Base-by-base conservation (phyloP, 2,113 vertebrate genomes). In the Cyprinodon tularosa region DNA sequence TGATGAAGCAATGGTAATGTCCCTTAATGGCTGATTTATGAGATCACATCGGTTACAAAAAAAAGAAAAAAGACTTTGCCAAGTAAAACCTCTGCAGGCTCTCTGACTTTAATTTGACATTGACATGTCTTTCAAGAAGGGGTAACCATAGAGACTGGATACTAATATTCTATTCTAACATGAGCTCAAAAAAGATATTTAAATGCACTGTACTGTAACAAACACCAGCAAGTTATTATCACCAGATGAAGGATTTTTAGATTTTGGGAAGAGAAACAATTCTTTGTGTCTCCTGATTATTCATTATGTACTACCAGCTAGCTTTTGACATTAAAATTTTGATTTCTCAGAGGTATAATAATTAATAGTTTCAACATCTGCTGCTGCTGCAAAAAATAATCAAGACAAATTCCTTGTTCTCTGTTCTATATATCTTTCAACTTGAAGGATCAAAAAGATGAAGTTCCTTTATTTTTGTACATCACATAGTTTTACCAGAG, bases 141-240 rank as follows among this genome's bases (percentile, higher is more conserved):
- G 67, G 89, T 91, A 74, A 87, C 89, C 86, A 91, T 87, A 74
- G 89, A 78, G 73, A 91, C 88, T 81, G 74, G 71, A 76, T 66
- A 81, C 72, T 89, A 78, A 74, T 63, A 38, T 17, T 57, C 50
- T 57, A 57, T 76, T 45, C 39, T 17, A 57, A 42, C 77, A 82
- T 74, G 62, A 72, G 81, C 72, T 53, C 69, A 80, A 71, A 68
- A 38, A 73, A 44, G 0, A 68, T 70, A 40, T 78, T 62, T 4
- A 71, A 37, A 77, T 39, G 1, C 48, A 39, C n/a, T 40, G 11
- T 47, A 62, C 2, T 36, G 13, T 38, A 20, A 53, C 11, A 53
- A 15, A 53, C 14, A 8, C 38, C 4, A 17, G 47, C 29, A 53
- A 3, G 12, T 20, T 39, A 40, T n/a, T 59, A 42, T 53, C 17